phyloP scores from a whole-genome alignment of 2,797 vertebrate species.

The Hozukius guyotensis region DNA sequence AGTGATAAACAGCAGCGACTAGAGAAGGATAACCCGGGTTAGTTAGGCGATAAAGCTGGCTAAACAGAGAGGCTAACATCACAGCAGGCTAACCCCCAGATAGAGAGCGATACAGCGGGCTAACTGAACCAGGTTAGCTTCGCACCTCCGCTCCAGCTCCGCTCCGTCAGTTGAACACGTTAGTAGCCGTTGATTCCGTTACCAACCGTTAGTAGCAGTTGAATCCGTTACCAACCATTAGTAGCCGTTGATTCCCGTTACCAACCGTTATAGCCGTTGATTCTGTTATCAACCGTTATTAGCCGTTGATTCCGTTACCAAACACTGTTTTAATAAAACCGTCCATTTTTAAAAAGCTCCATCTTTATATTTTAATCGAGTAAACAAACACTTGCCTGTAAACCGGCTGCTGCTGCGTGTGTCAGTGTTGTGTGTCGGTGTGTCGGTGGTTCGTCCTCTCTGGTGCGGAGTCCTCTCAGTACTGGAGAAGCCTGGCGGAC shows the following conservation, averaged over 20 bases:
- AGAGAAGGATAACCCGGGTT: not conserved
- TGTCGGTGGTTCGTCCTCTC: constrained; percentile 48
- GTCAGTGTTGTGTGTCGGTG: not conserved
- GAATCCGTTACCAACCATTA: too few relatives aligned
- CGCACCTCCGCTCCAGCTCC: not conserved
- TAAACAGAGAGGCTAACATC: constrained; percentile 29
- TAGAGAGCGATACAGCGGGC: constrained; percentile 40
- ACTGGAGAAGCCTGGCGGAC: constrained; percentile 77
- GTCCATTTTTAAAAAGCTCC: not conserved
- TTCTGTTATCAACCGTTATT: accelerated
- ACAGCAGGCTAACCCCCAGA: constrained; percentile 44
- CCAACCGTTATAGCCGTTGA: too few relatives aligned
- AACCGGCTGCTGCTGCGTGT: constrained; percentile 7
- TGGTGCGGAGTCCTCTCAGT: constrained; percentile 64
- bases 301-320: too few relatives aligned
- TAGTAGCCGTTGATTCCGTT: too few relatives aligned
- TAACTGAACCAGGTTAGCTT: constrained; percentile 60
- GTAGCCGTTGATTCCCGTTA: too few relatives aligned
- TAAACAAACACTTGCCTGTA: constrained; percentile 68
- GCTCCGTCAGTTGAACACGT: constrained; percentile 5
- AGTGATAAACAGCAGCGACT: not conserved
- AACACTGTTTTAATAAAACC: not conserved
- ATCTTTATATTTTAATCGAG: not conserved
- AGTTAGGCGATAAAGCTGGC: not conserved
- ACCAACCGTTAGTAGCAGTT: not conserved